phyloP scores from a whole-genome alignment of 2,888 invertebrate species.

The Rotaria macrura region DNA sequence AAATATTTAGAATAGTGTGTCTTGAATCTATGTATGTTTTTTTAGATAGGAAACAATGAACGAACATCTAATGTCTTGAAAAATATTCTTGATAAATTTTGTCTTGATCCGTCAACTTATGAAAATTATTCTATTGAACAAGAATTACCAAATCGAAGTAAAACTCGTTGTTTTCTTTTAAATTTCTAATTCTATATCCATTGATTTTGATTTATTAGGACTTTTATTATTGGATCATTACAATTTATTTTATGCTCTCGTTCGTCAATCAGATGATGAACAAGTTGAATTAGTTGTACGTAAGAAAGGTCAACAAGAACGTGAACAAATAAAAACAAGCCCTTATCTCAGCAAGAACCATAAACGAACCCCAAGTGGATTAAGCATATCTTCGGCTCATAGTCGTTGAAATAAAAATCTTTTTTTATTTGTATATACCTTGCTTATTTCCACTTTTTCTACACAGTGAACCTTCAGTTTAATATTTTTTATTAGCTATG shows the following conservation, averaged over 20 bases:
- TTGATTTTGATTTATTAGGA: background rate
- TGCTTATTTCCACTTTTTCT: background rate
- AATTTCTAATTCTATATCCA: background rate
- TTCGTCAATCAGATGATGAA: background rate
- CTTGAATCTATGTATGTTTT: no score
- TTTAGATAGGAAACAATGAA: background rate
- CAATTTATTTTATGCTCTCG: slow-evolving; percentile 9
- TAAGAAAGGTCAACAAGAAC: background rate
- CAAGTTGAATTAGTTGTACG: background rate
- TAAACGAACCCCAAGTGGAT: background rate
- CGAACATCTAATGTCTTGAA: background rate
- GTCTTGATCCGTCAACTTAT: background rate
- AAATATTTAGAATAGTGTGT: background rate
- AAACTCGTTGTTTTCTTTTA: background rate
- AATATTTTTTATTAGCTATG: background rate
- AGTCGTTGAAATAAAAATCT: background rate
- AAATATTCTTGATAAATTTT: background rate
- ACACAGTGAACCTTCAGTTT: background rate
- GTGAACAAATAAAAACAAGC: background rate
- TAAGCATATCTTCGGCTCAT: background rate
- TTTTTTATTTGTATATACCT: background rate
- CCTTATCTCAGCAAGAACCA: background rate
- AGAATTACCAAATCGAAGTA: background rate
- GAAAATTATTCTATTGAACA: background rate
- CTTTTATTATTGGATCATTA: background rate